Evolutionary conservation across 2,113 vertebrate genomes (phyloP).

Genomic region (Trematomus loennbergii): DNA sequence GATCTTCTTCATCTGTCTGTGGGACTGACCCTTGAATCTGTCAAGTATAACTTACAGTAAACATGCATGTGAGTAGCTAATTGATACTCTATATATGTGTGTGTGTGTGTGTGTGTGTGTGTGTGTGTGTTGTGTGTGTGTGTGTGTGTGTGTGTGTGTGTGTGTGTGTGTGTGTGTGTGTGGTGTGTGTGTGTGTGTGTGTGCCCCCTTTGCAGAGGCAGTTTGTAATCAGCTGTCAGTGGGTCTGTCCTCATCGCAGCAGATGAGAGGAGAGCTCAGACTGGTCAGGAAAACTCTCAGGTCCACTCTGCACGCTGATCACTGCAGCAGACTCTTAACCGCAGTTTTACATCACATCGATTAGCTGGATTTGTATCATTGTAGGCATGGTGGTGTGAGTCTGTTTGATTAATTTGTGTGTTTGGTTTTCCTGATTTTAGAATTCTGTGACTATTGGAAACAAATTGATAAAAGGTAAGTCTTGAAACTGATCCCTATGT

Average conservation of each 20-base stretch:
- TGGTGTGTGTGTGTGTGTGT: conserved; percentile 24
- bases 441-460: conserved; percentile 29
- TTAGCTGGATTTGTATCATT: conserved; percentile 7
- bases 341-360: not conserved
- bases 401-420: not conserved
- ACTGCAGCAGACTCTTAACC: conserved; percentile 1
- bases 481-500: not conserved
- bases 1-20: too few species aligned
- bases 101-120: too few species aligned
- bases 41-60: not conserved
- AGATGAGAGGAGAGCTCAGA: conserved; percentile 46
- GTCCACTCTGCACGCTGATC: conserved; percentile 36
- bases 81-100: not conserved
- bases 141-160: conserved; percentile 8
- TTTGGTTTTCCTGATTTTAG: conserved; percentile 36
- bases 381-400: conserved; percentile 28
- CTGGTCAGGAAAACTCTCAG: conserved; percentile 23
- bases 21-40: not conserved
- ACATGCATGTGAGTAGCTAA: not conserved
- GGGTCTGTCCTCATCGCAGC: conserved; percentile 50
- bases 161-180: conserved; percentile 23
- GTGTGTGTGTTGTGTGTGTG: not conserved
- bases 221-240: conserved; percentile 77
- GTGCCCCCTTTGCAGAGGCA: conserved; percentile 41
- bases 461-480: conserved; percentile 50